Percentiles rank a stretch among this genome's conserved stretches.
Evolutionary conservation across 92 coral and sea anemone species (phyloP).

Genomic region (Heteractis magnifica): DNA sequence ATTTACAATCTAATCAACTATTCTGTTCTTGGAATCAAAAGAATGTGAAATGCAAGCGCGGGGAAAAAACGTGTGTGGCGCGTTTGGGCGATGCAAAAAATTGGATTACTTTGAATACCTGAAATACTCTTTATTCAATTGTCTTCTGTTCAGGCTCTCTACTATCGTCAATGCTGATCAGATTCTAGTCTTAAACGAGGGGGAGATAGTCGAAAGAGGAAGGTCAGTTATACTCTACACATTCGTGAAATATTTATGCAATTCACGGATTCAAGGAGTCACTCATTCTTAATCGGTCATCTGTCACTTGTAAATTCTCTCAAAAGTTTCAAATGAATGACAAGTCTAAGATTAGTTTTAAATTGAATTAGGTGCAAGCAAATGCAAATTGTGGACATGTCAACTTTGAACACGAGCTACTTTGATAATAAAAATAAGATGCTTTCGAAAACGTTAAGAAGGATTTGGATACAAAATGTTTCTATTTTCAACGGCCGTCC

Average conservation of each 20-base stretch:
- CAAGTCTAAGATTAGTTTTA: too few species aligned
- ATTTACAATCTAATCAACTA: background rate
- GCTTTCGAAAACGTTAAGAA: too few species aligned
- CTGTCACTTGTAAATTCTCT: too few species aligned
- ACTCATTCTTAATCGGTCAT: too few species aligned
- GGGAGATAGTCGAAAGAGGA: constrained; percentile 90
- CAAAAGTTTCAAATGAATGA: background rate
- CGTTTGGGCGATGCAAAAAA: background rate
- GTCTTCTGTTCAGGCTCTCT: constrained; percentile 57
- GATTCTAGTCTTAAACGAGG: constrained; percentile 87
- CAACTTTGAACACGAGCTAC: too few species aligned
- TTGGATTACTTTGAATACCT: background rate
- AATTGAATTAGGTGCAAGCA: too few species aligned
- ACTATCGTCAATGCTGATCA: constrained; percentile 96
- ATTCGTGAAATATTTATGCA: too few species aligned
- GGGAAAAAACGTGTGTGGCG: background rate
- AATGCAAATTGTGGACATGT: too few species aligned
- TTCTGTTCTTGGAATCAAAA: background rate
- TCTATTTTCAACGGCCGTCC: too few species aligned
- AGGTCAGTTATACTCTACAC: constrained; percentile 49
- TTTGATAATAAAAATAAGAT: too few species aligned
- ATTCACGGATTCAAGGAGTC: too few species aligned
- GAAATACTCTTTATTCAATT: background rate
- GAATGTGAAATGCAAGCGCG: background rate
- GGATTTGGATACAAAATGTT: too few species aligned